Conservation (phyloP, 2,888 invertebrate species). For the Netelia virgata region DNA sequence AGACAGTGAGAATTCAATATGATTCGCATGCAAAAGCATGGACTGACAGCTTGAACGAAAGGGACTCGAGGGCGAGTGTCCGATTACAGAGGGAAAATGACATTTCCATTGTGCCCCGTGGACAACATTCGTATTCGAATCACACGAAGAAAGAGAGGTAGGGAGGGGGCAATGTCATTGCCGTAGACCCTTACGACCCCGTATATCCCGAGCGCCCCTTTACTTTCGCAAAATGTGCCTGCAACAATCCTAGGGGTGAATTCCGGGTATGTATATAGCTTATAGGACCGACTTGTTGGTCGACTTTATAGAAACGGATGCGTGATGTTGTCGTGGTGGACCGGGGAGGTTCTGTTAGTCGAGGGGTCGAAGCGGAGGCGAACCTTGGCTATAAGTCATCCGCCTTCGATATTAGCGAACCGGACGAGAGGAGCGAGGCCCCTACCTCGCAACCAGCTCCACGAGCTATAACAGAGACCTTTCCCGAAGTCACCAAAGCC, state of each 20-base stretch:
- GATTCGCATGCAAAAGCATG: constrained; percentile 54
- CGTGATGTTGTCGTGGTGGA: constrained; percentile 46
- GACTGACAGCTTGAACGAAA: constrained; percentile 61
- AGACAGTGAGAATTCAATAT: constrained; percentile 79
- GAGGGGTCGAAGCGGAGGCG: constrained; percentile 45
- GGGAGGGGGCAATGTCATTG: constrained; percentile 50
- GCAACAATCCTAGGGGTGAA: neutral
- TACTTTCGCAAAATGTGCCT: constrained; percentile 42
- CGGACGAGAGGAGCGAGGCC: constrained; percentile 66
- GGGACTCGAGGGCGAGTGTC: constrained; percentile 40
- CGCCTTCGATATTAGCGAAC: constrained; percentile 80
- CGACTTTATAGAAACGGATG: constrained; percentile 41
- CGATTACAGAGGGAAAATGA: constrained; percentile 75
- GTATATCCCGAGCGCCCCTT: constrained; percentile 49
- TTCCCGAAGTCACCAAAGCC: constrained; percentile 19
- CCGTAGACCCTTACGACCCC: constrained; percentile 59
- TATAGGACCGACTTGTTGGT: constrained; percentile 30
- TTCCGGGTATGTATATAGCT: constrained; percentile 11
- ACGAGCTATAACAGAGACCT: constrained; percentile 53
- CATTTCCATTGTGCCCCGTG: constrained; percentile 81
- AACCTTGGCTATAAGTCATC: constrained; percentile 79
- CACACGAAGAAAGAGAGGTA: constrained; percentile 70
- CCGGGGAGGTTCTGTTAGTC: constrained; percentile 40
- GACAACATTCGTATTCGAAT: constrained; percentile 79
- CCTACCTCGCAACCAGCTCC: constrained; percentile 51